Percentiles rank a stretch among this genome's conserved stretches.
These are phyloP conservation scores for Ennomos quercinarius DNA, from an alignment of 2,888 invertebrate genomes.

Conservation along the genomic window DNA sequence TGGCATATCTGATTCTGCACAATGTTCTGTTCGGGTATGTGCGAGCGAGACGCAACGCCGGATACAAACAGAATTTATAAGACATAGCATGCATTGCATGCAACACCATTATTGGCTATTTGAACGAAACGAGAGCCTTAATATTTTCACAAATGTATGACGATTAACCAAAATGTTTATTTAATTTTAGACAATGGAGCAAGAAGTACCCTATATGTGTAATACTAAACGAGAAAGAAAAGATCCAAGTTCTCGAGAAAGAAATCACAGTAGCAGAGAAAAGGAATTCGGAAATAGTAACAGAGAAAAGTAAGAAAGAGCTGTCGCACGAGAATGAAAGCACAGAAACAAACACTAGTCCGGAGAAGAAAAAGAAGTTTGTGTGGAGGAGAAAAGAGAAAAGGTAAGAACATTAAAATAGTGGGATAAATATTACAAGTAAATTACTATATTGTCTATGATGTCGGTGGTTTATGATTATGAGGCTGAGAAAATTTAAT, in stretches of 20 bases:
- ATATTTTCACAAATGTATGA: too few species aligned
- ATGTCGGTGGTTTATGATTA: too few species aligned
- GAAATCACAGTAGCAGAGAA: conserved; percentile 59
- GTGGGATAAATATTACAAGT: too few species aligned
- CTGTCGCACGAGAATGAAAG: conserved; percentile 64
- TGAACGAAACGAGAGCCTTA: too few species aligned
- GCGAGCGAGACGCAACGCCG: too few species aligned
- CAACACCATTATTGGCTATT: too few species aligned
- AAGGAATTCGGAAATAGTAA: conserved; percentile 55
- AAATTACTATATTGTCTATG: too few species aligned
- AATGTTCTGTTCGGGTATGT: too few species aligned
- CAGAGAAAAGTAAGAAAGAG: conserved; percentile 64
- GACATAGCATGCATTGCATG: too few species aligned
- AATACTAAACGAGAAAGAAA: conserved; percentile 81
- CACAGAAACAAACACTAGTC: conserved; percentile 79
- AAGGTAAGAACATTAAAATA: conserved; percentile 57
- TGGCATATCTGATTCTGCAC: too few species aligned
- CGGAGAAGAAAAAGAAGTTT: conserved; percentile 76
- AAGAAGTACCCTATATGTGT: conserved; percentile 97
- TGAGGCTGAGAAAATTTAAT: too few species aligned
- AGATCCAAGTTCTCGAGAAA: conserved; percentile 77
- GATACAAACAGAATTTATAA: too few species aligned
- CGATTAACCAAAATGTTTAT: neutral
- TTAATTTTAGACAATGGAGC: conserved; percentile 89
- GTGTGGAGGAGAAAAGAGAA: conserved; percentile 77